These are phyloP conservation scores for Acanthococcus lagerstroemiae DNA, from an alignment of 2,888 invertebrate genomes.

Conservation along the genomic window DNA sequence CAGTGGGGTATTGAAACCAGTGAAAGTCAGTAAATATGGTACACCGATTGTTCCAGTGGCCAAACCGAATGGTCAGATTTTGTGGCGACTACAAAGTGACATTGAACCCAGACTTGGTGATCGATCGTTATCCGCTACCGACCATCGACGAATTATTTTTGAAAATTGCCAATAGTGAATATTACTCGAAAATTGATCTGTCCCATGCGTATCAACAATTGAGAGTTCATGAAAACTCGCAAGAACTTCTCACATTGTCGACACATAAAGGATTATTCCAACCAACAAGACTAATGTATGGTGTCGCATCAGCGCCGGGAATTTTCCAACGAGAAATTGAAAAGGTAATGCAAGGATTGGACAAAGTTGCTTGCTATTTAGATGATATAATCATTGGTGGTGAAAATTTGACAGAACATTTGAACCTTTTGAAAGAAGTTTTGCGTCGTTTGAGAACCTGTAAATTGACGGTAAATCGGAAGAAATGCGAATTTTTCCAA, in stretches of 20 bases:
- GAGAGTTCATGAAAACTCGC: slow-evolving; percentile 22
- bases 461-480: not conserved
- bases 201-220: slow-evolving; percentile 28
- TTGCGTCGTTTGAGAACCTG: slow-evolving; percentile 1
- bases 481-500: slow-evolving; percentile 27
- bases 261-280: slow-evolving; percentile 38
- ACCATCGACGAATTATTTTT: not conserved
- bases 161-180: not conserved
- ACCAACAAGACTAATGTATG: slow-evolving; percentile 39
- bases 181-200: slow-evolving; percentile 10
- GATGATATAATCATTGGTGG: slow-evolving; percentile 38
- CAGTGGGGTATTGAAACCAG: not conserved
- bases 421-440: slow-evolving; percentile 7
- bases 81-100: slow-evolving; percentile 10
- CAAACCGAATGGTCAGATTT: not conserved
- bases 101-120: not conserved
- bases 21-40: not conserved
- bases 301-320: slow-evolving; percentile 37
- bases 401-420: not conserved
- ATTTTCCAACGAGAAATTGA: slow-evolving; percentile 40
- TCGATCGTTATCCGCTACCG: slow-evolving; percentile 1
- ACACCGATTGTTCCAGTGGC: not conserved
- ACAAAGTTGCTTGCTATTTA: slow-evolving; percentile 38
- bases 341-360: slow-evolving; percentile 36
- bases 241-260: slow-evolving; percentile 31